Conservation (phyloP, 2,797 vertebrate species). For the Pseudochirops cupreus region DNA sequence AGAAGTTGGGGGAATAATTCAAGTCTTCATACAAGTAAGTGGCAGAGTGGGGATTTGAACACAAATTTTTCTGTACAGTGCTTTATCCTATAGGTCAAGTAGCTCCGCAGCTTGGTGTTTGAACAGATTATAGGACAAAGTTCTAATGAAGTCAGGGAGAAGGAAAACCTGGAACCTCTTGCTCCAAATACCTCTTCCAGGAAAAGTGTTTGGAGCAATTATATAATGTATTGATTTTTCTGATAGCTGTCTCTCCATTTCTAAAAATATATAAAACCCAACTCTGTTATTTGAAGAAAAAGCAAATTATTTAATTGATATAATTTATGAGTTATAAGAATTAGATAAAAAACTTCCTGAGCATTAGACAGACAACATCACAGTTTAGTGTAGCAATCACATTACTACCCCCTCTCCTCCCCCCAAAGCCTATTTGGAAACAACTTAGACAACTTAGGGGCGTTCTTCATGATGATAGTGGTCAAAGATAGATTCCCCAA, state of each 20-base stretch:
- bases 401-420: background rate
- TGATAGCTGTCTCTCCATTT: background rate
- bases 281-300: background rate
- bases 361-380: background rate
- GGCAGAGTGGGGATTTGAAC: background rate
- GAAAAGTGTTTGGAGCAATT: background rate
- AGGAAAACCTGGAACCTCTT: background rate
- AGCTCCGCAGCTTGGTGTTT: background rate
- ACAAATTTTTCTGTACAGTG: background rate
- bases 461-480: constrained; percentile 32
- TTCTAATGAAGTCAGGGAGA: background rate
- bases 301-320: background rate
- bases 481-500: constrained; percentile 50
- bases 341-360: fast-evolving
- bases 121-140: constrained; percentile 2
- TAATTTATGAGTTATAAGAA: background rate
- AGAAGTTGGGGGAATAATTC: background rate
- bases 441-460: background rate
- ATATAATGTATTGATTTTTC: constrained; percentile 8
- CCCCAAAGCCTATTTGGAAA: constrained; percentile 2
- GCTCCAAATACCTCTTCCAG: background rate
- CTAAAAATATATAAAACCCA: background rate
- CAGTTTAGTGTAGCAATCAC: background rate
- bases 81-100: background rate
- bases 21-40: background rate